Base-by-base conservation (phyloP, 2,113 vertebrate species). In the Melierax canorus region DNA sequence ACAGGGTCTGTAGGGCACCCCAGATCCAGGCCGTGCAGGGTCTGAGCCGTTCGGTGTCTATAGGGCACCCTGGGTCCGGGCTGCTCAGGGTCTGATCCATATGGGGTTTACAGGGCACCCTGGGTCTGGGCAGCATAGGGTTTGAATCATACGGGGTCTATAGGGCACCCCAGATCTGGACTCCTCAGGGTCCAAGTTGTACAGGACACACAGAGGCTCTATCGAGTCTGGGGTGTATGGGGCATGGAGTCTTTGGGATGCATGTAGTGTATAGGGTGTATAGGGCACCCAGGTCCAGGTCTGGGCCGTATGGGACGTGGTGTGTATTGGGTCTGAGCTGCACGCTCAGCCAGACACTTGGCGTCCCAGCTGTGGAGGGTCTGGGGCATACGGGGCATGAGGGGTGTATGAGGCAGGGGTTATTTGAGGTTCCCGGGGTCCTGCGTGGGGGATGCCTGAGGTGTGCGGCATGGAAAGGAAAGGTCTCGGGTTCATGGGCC, bases 51-150 rank as follows among this genome's bases (percentile, higher is more conserved):
- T 7, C 8, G 6, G 17, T 3, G 20, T 68, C 19, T 45, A 20
- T 12, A 56, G 45, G 7, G 13, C 18, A 12, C 29, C 29, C 32
- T 4, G 4, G 27, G 20, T 38, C 55, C 5, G 6, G 19, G 18
- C 3, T 41, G 12, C 2, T 0, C 12, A 11, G 43, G 11, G 5
- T 50, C n/a, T 19, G 10, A 64, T 17, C 30, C n/a, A 4, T 20
- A 10, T 2, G 7, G 4, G 3, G 21, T 43, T 13, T 55, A 3
- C n/a, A 46, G 80, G 17, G 34, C 7, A 50, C 34, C 7, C 45
- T 3, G 3, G 2, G 15, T 26, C n/a, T 7, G 15, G 17, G 21
- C 5, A 53, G 23, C 7, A 8, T 23, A 22, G 20, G 15, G 2
- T n/a, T 56, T n/a, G 22, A 71, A n/a, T 34, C 12, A 3, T 38